phyloP scores from a whole-genome alignment of 2,113 vertebrate genomes.

The Leucopsar rothschildi region DNA sequence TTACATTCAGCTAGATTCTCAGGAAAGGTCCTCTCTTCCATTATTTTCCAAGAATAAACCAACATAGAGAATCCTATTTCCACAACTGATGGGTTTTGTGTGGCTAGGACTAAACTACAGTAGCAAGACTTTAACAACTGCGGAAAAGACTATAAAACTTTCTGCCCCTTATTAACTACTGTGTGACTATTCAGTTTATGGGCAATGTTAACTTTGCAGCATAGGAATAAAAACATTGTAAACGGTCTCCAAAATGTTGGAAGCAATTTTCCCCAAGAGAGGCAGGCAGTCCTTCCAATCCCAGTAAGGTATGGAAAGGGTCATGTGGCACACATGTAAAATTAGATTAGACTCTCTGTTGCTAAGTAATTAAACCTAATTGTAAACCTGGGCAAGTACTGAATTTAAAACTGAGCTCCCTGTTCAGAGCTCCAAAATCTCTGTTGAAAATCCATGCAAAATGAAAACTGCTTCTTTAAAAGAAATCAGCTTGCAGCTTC shows the following conservation, averaged over 20 bases:
- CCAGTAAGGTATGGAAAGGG: not conserved
- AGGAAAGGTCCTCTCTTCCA: not conserved
- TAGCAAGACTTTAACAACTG: conserved; percentile 63
- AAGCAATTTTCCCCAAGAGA: conserved; percentile 54
- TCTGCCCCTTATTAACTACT: conserved; percentile 67
- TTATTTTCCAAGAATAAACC: conserved; percentile 14
- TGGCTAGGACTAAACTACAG: conserved; percentile 38
- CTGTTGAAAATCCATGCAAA: conserved; percentile 31
- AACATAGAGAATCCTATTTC: not conserved
- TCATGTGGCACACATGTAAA: conserved; percentile 38
- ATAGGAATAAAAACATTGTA: conserved; percentile 56
- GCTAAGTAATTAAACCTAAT: conserved; percentile 69
- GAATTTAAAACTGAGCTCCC: conserved; percentile 47
- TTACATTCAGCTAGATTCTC: not conserved
- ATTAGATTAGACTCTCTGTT: conserved; percentile 43
- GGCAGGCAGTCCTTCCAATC: not conserved
- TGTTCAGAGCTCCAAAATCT: conserved; percentile 36
- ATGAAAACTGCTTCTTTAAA: conserved; percentile 70
- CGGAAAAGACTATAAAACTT: conserved; percentile 69
- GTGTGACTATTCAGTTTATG: conserved; percentile 58
- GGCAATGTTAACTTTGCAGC: conserved; percentile 49
- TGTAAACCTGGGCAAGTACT: conserved; percentile 49
- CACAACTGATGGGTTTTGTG: not conserved
- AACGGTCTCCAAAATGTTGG: conserved; percentile 48
- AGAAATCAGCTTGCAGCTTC: conserved; percentile 58